These are phyloP conservation scores for Alectura lathami DNA, from an alignment of 2,113 vertebrate genomes.

Conservation along the genomic window DNA sequence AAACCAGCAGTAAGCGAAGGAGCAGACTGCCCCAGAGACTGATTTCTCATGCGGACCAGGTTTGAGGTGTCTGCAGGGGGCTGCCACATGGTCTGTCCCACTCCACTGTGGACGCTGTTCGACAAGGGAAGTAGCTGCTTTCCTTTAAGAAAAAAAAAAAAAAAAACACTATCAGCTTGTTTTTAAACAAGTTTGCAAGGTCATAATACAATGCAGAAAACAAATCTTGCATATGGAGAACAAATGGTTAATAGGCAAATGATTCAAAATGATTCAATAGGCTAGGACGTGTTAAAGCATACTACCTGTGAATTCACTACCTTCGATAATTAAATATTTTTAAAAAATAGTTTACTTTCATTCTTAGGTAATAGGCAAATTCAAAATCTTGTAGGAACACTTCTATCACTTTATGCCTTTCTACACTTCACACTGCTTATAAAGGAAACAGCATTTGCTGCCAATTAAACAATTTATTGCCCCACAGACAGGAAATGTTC, in stretches of 20 bases:
- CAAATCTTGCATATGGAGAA: not conserved
- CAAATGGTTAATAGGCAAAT: not conserved
- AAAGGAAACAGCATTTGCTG: not conserved
- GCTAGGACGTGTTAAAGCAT: not conserved
- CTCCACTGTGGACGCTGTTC: slow-evolving; percentile 88
- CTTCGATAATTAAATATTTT: not conserved
- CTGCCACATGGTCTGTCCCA: slow-evolving; percentile 87
- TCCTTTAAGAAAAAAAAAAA: slow-evolving; percentile 78
- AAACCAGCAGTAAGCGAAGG: slow-evolving; percentile 94
- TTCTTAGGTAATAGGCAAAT: not conserved
- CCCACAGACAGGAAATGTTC: not conserved
- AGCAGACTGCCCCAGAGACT: slow-evolving; percentile 91
- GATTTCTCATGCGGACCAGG: slow-evolving; percentile 95
- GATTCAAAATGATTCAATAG: not conserved
- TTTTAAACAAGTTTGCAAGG: not conserved
- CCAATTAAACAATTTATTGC: not conserved
- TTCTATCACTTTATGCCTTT: not conserved
- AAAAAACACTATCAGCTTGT: slow-evolving; percentile 34
- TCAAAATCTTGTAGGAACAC: not conserved
- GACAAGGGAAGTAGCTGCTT: slow-evolving; percentile 95
- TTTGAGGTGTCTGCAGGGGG: slow-evolving; percentile 87
- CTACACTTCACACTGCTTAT: not conserved
- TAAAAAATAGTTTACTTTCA: not conserved
- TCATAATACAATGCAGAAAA: not conserved
- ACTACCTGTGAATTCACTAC: not conserved